Base-by-base conservation (phyloP, 1,140 invertebrate species). In the Euwallacea fornicatus region DNA sequence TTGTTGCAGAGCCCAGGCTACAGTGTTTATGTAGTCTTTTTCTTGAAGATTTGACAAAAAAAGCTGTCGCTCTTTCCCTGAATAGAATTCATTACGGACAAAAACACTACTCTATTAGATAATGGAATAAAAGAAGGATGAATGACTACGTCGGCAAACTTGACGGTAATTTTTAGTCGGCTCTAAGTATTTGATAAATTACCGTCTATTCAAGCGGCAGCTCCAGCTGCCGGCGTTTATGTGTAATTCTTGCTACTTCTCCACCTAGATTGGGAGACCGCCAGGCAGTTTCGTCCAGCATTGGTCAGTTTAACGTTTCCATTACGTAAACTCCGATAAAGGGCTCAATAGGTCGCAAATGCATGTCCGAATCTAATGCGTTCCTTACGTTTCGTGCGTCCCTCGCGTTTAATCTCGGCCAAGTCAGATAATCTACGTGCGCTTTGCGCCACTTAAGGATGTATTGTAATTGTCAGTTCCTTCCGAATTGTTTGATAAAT, bases 181-280 rank as follows among this genome's bases (percentile, higher is more conserved):
- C 16, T 42, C 58, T 60, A 42, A 60, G 58, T 60, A 60, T 60
- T 60, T 60, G 58, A 60, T 60, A 60, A 60, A 60, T 60, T 60
- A 60, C 58, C 41, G 42, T 15, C 41, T 42, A 60, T 60, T 60
- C 58, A 60, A 13, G 58, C 10, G 58, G 8, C 16, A 42, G 42
- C 8, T 9, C 58, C 16, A 60, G 41, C 58, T 41, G 16, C 16
- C 42, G 58, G 42, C 21, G 2, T 16, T 42, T 42, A 9, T 60
- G 42, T 60, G 58, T 41, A 60, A 21, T 15, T 16, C 54, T 9
- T 56, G 54, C 16, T 13, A 13, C 13, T 50, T 50, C 13, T 50
- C 46, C 46, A 2, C 46, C 9, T 50, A 2, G 6, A 50, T 11
- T 50, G 46, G 46, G 1, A n/a, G 21, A 4, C 21, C 21, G 21